Conservation (phyloP, 1,140 invertebrate species). For the Solenopsis invicta region DNA sequence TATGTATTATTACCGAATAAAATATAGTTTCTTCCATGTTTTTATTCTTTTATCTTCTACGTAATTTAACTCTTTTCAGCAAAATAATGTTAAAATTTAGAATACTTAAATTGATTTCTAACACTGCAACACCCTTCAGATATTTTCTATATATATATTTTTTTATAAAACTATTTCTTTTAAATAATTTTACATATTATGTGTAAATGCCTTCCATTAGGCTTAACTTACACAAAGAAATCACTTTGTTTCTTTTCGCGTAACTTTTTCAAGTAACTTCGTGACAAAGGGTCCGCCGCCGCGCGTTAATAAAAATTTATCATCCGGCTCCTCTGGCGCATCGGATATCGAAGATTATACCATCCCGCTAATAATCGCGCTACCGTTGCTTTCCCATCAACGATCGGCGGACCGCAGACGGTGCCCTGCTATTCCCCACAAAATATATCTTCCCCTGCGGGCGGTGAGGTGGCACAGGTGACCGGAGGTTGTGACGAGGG, state of each 20-base stretch:
- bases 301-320: not conserved
- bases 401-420: constrained; percentile 21
- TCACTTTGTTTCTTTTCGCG: not conserved
- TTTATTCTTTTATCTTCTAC: not conserved
- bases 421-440: constrained; percentile 22
- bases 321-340: not conserved
- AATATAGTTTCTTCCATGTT: not conserved
- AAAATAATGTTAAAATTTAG: not conserved
- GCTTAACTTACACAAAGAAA: too few relatives aligned
- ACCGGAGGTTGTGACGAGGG: constrained; percentile 64
- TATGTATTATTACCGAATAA: not conserved
- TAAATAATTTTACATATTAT: not conserved
- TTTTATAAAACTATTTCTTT: too few relatives aligned
- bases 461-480: constrained; percentile 66
- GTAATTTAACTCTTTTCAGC: not conserved
- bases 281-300: not conserved
- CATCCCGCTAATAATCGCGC: constrained; percentile 16
- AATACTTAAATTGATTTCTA: constrained; percentile 2
- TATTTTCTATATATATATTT: not conserved
- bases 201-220: too few relatives aligned
- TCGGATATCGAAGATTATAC: not conserved
- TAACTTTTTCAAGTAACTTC: not conserved
- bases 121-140: not conserved
- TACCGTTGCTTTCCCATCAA: constrained; percentile 27
- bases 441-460: constrained; percentile 51